These are phyloP conservation scores for Chamaea fasciata DNA, from an alignment of 2,113 vertebrate genomes.

Conservation along the genomic window DNA sequence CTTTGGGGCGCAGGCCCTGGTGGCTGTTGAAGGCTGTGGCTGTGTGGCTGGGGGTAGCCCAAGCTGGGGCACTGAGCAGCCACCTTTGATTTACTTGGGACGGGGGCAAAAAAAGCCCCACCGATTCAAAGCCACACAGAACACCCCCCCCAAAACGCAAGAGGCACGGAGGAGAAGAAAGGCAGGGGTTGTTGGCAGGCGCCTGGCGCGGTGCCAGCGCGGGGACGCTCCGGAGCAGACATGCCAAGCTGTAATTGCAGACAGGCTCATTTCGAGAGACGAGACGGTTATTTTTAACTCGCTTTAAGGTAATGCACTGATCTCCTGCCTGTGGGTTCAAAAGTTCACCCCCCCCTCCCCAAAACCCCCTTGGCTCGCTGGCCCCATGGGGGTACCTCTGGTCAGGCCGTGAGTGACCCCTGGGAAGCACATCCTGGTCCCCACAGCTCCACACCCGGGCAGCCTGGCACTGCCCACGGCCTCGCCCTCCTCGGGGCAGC, in stretches of 20 bases:
- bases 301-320: slow-evolving; percentile 73
- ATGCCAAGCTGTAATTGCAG: slow-evolving; percentile 79
- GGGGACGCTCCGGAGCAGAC: slow-evolving; percentile 71
- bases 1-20: accelerated
- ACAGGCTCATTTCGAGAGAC: slow-evolving; percentile 75
- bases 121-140: neutral
- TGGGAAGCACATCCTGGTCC: accelerated
- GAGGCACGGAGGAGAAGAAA: neutral
- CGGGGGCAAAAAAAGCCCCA: neutral
- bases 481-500: neutral
- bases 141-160: neutral
- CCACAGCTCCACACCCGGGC: accelerated
- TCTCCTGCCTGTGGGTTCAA: slow-evolving; percentile 67
- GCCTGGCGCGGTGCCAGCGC: slow-evolving; percentile 71
- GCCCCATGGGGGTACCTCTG: accelerated
- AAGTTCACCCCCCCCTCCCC: slow-evolving; percentile 59
- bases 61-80: neutral
- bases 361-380: neutral
- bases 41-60: neutral
- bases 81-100: neutral
- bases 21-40: neutral
- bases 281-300: slow-evolving; percentile 78
- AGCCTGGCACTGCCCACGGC: neutral
- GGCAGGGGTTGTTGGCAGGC: slow-evolving; percentile 1
- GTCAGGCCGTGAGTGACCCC: neutral